These are phyloP conservation scores for Palloptera scutellata DNA, from an alignment of 2,888 invertebrate species.

Conservation along the genomic window DNA sequence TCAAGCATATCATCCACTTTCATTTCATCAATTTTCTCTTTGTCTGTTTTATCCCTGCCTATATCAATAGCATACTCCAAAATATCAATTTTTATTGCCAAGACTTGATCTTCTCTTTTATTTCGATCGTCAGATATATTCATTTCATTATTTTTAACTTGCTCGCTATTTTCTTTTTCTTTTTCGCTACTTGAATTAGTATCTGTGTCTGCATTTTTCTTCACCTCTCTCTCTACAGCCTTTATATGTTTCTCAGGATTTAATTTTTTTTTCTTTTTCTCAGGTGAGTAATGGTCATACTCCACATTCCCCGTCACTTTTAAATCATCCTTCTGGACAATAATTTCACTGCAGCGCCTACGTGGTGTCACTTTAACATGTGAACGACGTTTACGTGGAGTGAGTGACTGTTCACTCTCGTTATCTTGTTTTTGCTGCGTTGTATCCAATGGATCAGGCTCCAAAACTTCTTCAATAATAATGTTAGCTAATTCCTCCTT, in stretches of 20 bases:
- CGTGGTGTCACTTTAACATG: constrained; percentile 49
- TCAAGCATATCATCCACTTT: too few relatives aligned
- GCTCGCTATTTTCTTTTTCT: constrained; percentile 5
- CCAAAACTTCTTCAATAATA: too few relatives aligned
- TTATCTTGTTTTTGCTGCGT: not conserved
- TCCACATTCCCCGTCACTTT: too few relatives aligned
- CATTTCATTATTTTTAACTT: not conserved
- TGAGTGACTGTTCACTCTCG: not conserved
- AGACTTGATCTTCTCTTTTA: not conserved
- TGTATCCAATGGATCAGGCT: too few relatives aligned
- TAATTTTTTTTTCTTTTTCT: not conserved
- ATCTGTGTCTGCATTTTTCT: too few relatives aligned
- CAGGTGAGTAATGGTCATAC: not conserved
- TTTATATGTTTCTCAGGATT: not conserved
- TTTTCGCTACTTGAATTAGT: too few relatives aligned
- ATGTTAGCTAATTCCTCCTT: too few relatives aligned
- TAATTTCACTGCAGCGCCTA: constrained; percentile 38
- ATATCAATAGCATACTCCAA: too few relatives aligned
- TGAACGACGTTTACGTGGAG: constrained; percentile 41
- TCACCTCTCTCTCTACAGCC: too few relatives aligned
- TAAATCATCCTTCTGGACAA: not conserved
- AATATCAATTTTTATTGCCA: too few relatives aligned
- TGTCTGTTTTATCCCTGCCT: too few relatives aligned
- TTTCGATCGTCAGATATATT: not conserved
- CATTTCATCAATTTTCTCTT: too few relatives aligned